Evolutionary conservation across 2,888 invertebrate genomes (phyloP), one percentile per base, ranked within the genome.

Genomic region (Drosophila atripex): DNA sequence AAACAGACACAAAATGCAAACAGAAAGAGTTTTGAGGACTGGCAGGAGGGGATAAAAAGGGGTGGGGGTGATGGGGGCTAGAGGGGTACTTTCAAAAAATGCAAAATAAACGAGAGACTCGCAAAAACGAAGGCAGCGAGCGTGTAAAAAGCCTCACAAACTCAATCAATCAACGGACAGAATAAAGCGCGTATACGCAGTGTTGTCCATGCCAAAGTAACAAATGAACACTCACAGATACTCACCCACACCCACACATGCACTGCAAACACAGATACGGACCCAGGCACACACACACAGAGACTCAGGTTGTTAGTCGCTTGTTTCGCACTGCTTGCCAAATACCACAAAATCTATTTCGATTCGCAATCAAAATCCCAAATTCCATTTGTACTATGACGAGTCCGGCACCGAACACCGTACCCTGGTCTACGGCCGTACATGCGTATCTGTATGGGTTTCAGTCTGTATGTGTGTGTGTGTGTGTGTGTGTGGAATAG

Each of bases 331-430:
- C 72, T 83, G 79, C 87, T 87, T 89, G 77, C 74, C 76, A 85
- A 89, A 88, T 87, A 89, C 89, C 85, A 78, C 88, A 86, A 85
- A 85, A 89, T 89, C 88, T 85, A 89, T 88, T 86, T 87, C 83
- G 80, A 87, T 88, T 87, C 87, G 85, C 89, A 88, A 88, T 88
- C 88, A 89, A 89, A 89, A 88, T 90, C 89, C 83, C 77, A 86
- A 89, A 89, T 89, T 88, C 89, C 88, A 89, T 89, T 89, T 87
- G 88, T 78, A 78, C 80, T 71, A 71, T 59, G 59, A 61, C 70
- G 70, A 70, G 61, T 46, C 23, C 60, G 8, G 11, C 9, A 18
- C 2, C 16, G 49, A 43, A 43, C 25, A 16, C 14, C 21, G 35
- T 18, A 18, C 41, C 16, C 16, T 6, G 49, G 4, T 30, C 45